Evolutionary conservation across 2,888 invertebrate species (phyloP), one percentile per base, ranked within the genome.

Genomic region (Eupithecia insigniata): DNA sequence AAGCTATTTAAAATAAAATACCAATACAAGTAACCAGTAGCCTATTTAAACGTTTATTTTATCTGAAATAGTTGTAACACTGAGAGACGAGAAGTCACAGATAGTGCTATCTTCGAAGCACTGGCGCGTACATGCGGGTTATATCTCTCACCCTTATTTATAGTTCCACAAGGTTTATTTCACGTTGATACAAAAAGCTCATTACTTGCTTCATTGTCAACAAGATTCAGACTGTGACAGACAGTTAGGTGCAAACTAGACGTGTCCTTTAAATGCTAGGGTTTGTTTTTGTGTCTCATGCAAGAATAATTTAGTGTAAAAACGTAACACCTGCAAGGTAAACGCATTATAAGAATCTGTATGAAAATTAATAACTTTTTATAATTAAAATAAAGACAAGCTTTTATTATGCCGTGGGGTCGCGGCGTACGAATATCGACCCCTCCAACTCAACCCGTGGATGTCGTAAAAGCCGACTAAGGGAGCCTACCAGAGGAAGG

Each of bases 111-210:
- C 92, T 85, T 80, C 78, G 79, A 88, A 84, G 85, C 92, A 87
- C 78, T 89, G 89, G 85, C 88, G 91, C 91, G 89, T 92, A 86
- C 86, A 93, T 93, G 92, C 93, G 93, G 93, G 93, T 55, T 34
- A 18, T 28, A 66, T 67, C 69, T 76, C 73, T 67, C 67, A 69
- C 69, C 70, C 78, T 77, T 88, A 83, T 81, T 14, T 0, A 32
- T 8, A 65, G 1, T 10, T 0, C 0, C 46, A 2, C 80, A 85
- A 78, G 74, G 81, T 80, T 66, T 2, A 78, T 69, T 78, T 80
- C 87, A 1, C n/a, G 43, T 55, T 78, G 69, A 34, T 30, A 7
- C 69, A 30, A 32, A 51, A 7, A 67, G 39, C 30, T 83, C 78
- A 79, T 80, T 83, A 80, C 79, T 79, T 82, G 79, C 83, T 83